Evolutionary conservation across 2,113 vertebrate species (phyloP), one percentile per base, ranked within the genome.

Genomic region (Chaetodon trifascialis): DNA sequence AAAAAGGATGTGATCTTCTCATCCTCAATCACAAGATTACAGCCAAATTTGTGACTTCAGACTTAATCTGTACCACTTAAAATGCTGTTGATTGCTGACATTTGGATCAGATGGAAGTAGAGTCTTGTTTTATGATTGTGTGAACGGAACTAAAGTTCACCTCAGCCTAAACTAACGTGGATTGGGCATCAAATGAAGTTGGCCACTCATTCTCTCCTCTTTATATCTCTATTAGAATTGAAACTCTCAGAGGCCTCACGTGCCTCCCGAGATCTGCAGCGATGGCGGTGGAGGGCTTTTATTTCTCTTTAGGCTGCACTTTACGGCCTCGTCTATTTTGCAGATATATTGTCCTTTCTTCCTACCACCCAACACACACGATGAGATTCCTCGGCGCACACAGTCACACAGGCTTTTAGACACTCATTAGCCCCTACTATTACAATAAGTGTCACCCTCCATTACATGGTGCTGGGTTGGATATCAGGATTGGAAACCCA

Each of bases 371-470:
- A 85, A 78, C 84, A 94, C 92, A 94, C 94, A 94, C 90, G 92
- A 94, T 92, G 89, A 93, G 92, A 94, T 93, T 93, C 89, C 90
- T 89, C 51, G 0, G 88, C 49, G 55, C 84, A 89, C 90, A 91
- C 91, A 93, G 93, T 95, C 94, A 94, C 93, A 94, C 93, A 94
- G 89, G 93, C 94, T 90, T 94, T 94, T 93, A 95, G 94, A 93
- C 91, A 91, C 94, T 95, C 94, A 95, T 95, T 95, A 95, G 90
- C 89, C 46, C 89, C 69, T 88, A 58, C 92, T 93, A 91, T 93
- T 95, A 95, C 94, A 95, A 95, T 95, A 94, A 95, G 94, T 94
- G 94, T 92, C 94, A 93, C 89, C 93, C 93, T 91, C 89, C 88
- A 95, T 95, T 95, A 92, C 93, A 95, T 92, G 93, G 90, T 94